Conservation (phyloP, 2,888 invertebrate species). For the Tenthredo scrophulariae region DNA sequence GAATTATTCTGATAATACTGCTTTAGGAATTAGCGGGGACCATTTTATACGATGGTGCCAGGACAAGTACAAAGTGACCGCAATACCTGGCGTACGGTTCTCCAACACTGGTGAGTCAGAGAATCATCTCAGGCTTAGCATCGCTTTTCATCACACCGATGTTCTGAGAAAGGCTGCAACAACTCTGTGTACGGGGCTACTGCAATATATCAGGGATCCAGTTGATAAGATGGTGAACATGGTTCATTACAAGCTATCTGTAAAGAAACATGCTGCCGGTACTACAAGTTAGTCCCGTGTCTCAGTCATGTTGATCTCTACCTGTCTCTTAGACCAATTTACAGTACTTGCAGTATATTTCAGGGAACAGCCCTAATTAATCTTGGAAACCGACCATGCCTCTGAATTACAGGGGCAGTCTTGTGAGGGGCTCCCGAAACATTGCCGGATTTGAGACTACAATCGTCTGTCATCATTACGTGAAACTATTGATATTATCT, state of each 20-base stretch:
- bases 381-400: background rate
- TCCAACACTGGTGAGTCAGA: slow-evolving; percentile 72
- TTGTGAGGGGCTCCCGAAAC: background rate
- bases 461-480: background rate
- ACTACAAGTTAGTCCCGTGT: background rate
- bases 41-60: slow-evolving; percentile 78
- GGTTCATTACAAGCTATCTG: background rate
- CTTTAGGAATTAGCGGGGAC: slow-evolving; percentile 70
- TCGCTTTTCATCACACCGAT: slow-evolving; percentile 78
- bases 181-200: slow-evolving; percentile 76
- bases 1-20: background rate
- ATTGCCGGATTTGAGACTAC: background rate
- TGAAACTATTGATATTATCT: background rate
- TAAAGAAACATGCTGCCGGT: background rate
- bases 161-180: slow-evolving; percentile 73
- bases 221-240: background rate
- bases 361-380: background rate
- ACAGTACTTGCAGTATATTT: background rate
- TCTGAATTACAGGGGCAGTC: background rate
- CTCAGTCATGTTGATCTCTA: background rate
- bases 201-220: slow-evolving; percentile 66
- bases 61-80: slow-evolving; percentile 77
- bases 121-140: slow-evolving; percentile 79
- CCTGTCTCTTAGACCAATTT: background rate
- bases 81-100: slow-evolving; percentile 78